Conservation (phyloP, 2,888 invertebrate genomes). For the Pachymerium ferrugineum region DNA sequence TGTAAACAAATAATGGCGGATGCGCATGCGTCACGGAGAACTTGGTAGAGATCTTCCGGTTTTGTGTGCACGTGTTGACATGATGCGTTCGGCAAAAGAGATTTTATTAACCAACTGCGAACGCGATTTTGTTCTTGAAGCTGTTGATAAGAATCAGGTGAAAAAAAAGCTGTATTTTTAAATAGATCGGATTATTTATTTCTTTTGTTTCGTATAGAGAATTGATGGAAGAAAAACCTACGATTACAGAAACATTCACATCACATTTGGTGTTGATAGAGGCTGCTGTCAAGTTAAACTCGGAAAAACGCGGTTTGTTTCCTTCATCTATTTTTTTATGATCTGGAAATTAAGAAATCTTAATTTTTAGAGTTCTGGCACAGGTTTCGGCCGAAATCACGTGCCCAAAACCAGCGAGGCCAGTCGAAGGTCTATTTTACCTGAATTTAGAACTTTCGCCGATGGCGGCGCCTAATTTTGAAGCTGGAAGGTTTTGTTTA, state of each 20-base stretch:
- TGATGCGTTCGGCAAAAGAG: neutral
- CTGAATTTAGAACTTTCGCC: constrained; percentile 82
- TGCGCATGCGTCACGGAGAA: neutral
- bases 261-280: constrained; percentile 75
- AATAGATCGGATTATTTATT: neutral
- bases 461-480: constrained; percentile 79
- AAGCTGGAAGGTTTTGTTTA: constrained; percentile 59
- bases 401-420: constrained; percentile 73
- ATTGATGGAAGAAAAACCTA: constrained; percentile 70
- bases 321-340: constrained; percentile 33
- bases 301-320: constrained; percentile 66
- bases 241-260: constrained; percentile 64
- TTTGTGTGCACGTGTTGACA: neutral
- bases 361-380: constrained; percentile 63
- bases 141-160: neutral
- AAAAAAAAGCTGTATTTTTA: neutral
- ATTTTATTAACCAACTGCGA: neutral
- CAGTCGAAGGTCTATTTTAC: constrained; percentile 79
- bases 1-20: too few species aligned
- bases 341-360: neutral
- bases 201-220: constrained; percentile 56
- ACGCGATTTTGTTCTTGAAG: neutral
- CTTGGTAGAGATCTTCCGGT: too few species aligned
- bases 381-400: constrained; percentile 84
- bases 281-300: constrained; percentile 71